Percentiles rank a stretch among this genome's conserved stretches.
These are phyloP conservation scores for Papilio helenus DNA, from an alignment of 1,140 invertebrate genomes.

Conservation along the genomic window DNA sequence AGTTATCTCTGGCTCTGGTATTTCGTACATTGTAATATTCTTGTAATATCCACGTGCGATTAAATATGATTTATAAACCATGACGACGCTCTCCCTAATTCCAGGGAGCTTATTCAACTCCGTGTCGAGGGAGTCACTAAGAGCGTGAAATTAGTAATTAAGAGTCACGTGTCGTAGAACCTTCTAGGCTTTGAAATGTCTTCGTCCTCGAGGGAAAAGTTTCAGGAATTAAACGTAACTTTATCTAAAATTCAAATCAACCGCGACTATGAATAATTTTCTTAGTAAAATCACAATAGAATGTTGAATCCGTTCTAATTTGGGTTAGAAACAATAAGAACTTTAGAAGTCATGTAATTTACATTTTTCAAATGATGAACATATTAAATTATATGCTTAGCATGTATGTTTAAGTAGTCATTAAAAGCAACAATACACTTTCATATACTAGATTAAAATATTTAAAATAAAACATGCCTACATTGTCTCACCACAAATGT, in stretches of 20 bases:
- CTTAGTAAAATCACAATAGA: background rate
- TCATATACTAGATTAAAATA: background rate
- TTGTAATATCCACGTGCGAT: constrained; percentile 47
- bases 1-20: background rate
- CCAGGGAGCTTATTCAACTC: constrained; percentile 50
- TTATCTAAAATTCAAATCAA: constrained; percentile 15
- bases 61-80: constrained; percentile 71
- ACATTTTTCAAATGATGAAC: too few relatives aligned
- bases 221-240: constrained; percentile 2
- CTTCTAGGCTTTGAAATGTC: constrained; percentile 38
- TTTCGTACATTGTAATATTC: background rate
- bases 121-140: constrained; percentile 54
- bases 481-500: constrained; percentile 6
- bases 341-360: too few relatives aligned
- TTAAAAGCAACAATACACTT: background rate
- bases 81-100: constrained; percentile 55
- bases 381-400: too few relatives aligned
- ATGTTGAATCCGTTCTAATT: background rate
- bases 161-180: constrained; percentile 63
- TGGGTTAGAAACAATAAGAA: too few relatives aligned
- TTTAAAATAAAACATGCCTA: background rate
- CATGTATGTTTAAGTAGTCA: background rate
- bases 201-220: constrained; percentile 32
- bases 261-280: background rate
- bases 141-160: constrained; percentile 76